Percentiles rank a stretch among this genome's conserved stretches.
Conservation (phyloP, 2,797 vertebrate species). For the Gymnodraco acuticeps region DNA sequence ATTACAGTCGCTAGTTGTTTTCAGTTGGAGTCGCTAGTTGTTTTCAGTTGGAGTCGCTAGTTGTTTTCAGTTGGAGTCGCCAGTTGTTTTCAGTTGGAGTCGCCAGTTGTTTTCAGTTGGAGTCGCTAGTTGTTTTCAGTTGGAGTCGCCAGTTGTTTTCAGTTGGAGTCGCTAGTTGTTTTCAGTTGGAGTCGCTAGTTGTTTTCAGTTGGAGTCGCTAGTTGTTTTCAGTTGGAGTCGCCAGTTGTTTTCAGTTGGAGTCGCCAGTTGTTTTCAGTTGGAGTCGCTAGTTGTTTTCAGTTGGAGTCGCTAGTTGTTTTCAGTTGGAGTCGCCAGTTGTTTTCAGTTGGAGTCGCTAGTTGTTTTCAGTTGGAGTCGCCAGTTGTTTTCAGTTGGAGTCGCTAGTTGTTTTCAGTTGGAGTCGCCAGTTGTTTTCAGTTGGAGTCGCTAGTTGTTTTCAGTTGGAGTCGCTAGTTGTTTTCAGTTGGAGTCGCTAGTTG, state of each 20-base stretch:
- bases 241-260: no score
- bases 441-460: background rate
- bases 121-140: background rate
- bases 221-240: background rate
- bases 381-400: no score
- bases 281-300: background rate
- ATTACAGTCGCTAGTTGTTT: background rate
- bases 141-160: background rate
- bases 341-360: no score
- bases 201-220: no score
- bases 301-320: background rate
- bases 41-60: background rate
- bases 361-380: background rate
- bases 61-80: background rate
- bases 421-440: no score
- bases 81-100: background rate
- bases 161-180: no score
- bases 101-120: no score
- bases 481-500: no score
- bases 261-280: no score
- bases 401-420: background rate
- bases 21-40: background rate
- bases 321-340: no score
- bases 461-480: background rate
- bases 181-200: background rate